phyloP scores from a whole-genome alignment of 2,888 invertebrate genomes.

The Tholera decimalis region DNA sequence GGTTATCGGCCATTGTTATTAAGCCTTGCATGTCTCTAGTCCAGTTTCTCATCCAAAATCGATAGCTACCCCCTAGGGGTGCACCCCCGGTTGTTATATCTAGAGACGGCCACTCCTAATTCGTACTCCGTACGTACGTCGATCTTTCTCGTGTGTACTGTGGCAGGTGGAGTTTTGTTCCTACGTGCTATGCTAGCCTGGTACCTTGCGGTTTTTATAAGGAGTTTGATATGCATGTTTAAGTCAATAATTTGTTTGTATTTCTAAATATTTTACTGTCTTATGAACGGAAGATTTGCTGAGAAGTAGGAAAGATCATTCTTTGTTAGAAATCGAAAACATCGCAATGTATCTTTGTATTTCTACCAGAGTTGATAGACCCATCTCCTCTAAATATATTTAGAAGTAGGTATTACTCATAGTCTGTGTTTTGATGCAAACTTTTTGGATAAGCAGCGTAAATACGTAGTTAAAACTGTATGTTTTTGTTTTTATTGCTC shows the following conservation, averaged over 20 bases:
- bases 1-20: conserved; percentile 88
- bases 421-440: too few species aligned
- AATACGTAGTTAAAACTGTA: not conserved
- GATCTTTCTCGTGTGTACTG: conserved; percentile 69
- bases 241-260: not conserved
- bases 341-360: not conserved
- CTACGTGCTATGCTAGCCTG: conserved; percentile 34
- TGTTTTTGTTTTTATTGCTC: not conserved
- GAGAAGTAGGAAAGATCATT: not conserved
- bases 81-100: conserved; percentile 84
- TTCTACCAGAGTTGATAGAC: too few species aligned
- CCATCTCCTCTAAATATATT: too few species aligned
- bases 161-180: conserved; percentile 57
- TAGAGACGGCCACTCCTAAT: conserved; percentile 85
- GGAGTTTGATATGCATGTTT: not conserved
- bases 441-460: conserved; percentile 1
- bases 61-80: conserved; percentile 83
- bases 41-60: conserved; percentile 91
- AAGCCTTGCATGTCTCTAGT: conserved; percentile 90
- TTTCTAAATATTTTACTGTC: not conserved
- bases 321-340: not conserved
- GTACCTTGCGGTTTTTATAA: conserved; percentile 28
- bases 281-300: not conserved
- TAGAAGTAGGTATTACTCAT: not conserved
- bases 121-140: conserved; percentile 78